phyloP scores from a whole-genome alignment of 2,888 invertebrate genomes.

The Sipha maydis region DNA sequence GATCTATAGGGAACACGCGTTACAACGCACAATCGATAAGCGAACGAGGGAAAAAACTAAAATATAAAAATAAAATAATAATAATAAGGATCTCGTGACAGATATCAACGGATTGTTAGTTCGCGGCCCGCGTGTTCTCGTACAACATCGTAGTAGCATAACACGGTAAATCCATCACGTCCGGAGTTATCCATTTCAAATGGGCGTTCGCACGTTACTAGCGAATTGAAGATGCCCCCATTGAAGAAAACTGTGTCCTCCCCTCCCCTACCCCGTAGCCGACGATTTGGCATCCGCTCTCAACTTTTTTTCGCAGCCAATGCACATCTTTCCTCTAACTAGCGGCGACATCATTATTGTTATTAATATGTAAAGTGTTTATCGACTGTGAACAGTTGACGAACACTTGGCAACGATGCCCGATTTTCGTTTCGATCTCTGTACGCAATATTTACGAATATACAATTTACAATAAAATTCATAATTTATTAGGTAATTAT shows the following conservation, averaged over 20 bases:
- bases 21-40: no score
- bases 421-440: constrained; percentile 23
- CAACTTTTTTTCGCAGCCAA: constrained; percentile 32
- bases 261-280: constrained; percentile 15
- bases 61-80: no score
- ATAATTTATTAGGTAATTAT: no score
- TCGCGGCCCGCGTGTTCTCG: no score
- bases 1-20: no score
- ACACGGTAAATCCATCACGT: not conserved
- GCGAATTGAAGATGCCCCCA: constrained; percentile 18
- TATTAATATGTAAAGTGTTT: constrained; percentile 50
- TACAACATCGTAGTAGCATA: no score
- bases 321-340: constrained; percentile 28
- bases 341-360: constrained; percentile 25
- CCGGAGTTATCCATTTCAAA: constrained; percentile 51
- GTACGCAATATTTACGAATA: no score
- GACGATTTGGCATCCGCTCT: constrained; percentile 30
- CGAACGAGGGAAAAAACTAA: no score
- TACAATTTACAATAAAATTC: no score
- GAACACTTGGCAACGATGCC: constrained; percentile 42
- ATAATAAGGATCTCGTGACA: no score
- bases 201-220: constrained; percentile 56
- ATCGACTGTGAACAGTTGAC: constrained; percentile 55
- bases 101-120: no score
- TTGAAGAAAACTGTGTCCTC: constrained; percentile 3